Evolutionary conservation across 2,113 vertebrate species (phyloP).

Genomic region (Trematocara variabile): DNA sequence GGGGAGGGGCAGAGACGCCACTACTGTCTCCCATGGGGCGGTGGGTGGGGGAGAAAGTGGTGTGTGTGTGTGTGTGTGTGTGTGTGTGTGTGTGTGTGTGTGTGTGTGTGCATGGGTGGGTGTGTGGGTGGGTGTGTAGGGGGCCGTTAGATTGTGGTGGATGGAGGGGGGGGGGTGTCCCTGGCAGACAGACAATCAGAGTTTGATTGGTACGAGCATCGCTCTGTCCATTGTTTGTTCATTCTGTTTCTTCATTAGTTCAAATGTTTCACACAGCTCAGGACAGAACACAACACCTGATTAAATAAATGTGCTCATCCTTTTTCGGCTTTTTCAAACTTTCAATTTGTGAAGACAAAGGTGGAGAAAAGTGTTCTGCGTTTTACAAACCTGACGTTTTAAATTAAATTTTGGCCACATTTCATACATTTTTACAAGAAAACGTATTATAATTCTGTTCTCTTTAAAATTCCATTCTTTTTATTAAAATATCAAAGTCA

Average conservation of each 20-base stretch:
- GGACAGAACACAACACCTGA: not conserved
- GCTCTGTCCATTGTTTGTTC: not conserved
- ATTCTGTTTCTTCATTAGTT: not conserved
- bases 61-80: not conserved
- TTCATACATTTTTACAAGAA: not conserved
- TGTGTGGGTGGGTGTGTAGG: constrained; percentile 10
- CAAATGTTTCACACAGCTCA: not conserved
- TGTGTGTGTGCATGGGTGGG: not conserved
- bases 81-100: not conserved
- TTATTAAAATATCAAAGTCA: not conserved
- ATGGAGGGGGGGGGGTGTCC: not conserved
- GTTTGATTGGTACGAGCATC: not conserved
- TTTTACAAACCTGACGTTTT: not conserved
- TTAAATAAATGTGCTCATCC: not conserved
- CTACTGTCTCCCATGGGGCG: constrained; percentile 48
- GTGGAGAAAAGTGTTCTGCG: not conserved
- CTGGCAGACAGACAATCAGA: constrained; percentile 23
- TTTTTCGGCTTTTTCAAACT: not conserved
- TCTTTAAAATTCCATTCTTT: not conserved
- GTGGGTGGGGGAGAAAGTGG: constrained; percentile 36
- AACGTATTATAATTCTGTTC: not conserved
- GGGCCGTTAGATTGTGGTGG: constrained; percentile 12
- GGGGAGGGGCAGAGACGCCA: constrained; percentile 62
- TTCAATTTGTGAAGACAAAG: not conserved
- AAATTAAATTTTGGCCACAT: not conserved